A percentile compares a stretch with the other conserved stretches of the same genome.
Evolutionary conservation across 1,140 invertebrate genomes (phyloP).

Genomic region (Teleopsis dalmanni): DNA sequence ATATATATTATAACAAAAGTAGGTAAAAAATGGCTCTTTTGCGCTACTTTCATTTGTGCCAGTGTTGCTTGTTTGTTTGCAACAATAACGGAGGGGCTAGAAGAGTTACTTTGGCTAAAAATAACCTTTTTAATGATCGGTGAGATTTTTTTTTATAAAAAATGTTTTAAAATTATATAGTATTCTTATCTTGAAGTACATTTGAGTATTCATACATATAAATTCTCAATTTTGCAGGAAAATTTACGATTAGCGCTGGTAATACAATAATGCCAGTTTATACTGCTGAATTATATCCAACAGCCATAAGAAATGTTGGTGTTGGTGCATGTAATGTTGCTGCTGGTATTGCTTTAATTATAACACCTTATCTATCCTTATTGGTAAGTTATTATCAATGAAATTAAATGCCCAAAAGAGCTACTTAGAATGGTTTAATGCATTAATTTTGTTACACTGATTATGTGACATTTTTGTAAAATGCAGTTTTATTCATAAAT

Average conservation of each 20-base stretch:
- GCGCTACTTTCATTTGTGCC: constrained; percentile 55
- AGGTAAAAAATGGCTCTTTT: constrained; percentile 59
- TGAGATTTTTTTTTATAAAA: constrained; percentile 15
- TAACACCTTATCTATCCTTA: constrained; percentile 65
- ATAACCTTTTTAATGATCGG: constrained; percentile 57
- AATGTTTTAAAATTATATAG: background rate
- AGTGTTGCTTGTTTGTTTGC: constrained; percentile 58
- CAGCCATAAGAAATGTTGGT: constrained; percentile 62
- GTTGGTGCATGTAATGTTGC: constrained; percentile 64
- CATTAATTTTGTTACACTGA: background rate
- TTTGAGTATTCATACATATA: background rate
- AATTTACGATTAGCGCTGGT: constrained; percentile 61
- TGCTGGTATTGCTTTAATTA: constrained; percentile 59
- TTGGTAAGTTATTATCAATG: constrained; percentile 48
- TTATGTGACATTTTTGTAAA: too few species aligned
- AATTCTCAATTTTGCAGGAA: constrained; percentile 35
- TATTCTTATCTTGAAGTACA: background rate
- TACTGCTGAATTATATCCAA: constrained; percentile 66
- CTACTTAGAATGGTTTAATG: background rate
- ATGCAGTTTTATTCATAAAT: too few species aligned
- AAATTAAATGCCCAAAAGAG: background rate
- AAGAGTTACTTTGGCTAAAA: constrained; percentile 51
- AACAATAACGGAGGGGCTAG: constrained; percentile 46
- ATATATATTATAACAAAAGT: constrained; percentile 62
- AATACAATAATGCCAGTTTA: constrained; percentile 67